A percentile compares a stretch with the other conserved stretches of the same genome.
Conservation (phyloP, 1,140 invertebrate genomes). For the Gonatopus flavifemur region DNA sequence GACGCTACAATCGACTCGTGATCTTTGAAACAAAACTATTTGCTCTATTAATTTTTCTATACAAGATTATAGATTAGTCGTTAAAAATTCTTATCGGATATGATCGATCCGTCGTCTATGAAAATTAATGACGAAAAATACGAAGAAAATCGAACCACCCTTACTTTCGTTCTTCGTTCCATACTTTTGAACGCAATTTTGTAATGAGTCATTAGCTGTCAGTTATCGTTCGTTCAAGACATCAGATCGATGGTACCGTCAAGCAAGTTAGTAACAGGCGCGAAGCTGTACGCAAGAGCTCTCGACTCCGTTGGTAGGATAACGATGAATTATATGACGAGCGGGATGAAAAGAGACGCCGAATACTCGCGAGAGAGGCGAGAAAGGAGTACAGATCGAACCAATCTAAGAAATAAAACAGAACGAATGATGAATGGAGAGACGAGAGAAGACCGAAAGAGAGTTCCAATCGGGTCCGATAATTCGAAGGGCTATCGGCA, state of each 20-base stretch:
- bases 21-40: too few relatives aligned
- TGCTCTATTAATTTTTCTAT: too few relatives aligned
- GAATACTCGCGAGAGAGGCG: not conserved
- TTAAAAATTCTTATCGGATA: not conserved
- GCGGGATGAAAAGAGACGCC: conserved; percentile 2
- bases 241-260: conserved; percentile 51
- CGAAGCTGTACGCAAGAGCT: conserved; percentile 27
- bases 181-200: too few relatives aligned
- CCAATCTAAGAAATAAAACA: not conserved
- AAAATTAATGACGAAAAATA: not conserved
- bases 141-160: not conserved
- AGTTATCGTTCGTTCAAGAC: conserved; percentile 11
- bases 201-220: not conserved
- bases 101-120: not conserved
- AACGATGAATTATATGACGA: too few relatives aligned
- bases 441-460: not conserved
- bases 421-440: not conserved
- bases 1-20: too few relatives aligned
- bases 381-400: not conserved
- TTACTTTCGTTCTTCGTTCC: not conserved
- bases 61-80: too few relatives aligned
- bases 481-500: conserved; percentile 55
- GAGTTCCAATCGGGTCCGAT: conserved; percentile 46
- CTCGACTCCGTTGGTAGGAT: too few relatives aligned
- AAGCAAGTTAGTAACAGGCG: conserved; percentile 39